Evolutionary conservation across 2,888 invertebrate genomes (phyloP), one percentile per base, ranked within the genome.

Genomic region (Caenorhabditis sp.): DNA sequence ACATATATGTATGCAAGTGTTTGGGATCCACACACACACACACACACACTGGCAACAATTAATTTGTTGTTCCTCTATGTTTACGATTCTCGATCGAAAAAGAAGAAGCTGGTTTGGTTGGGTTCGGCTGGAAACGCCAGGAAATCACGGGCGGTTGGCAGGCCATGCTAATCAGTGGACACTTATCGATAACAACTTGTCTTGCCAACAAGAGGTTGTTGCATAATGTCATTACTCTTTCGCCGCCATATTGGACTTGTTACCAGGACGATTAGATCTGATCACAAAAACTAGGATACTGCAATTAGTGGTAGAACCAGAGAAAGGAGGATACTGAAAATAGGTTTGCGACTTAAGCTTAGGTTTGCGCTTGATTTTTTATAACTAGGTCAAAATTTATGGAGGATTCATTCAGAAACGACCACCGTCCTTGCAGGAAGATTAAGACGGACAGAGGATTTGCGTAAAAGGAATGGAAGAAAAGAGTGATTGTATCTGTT

Each of bases 401-500:
- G 35, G 35, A 35, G 35, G 27, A 27, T 48, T 48, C 17, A 48
- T 27, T n/a, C 24, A 37, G 55, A 45, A 32, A 17, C 37, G 39
- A 35, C 46, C 43, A 48, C 30, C 24, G 39, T 39, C 27, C 32
- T 37, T 20, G 55, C 22, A 45, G 46, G 43, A 37, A 65, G 55
- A 63, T 63, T 65, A 55, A 55, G 39, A 56, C 24, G 46, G 27
- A 46, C 24, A 26, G 65, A 55, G 63, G 53, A 63, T 63, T 65
- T 65, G 55, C 48, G 55, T 55, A 13, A 30, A 55, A 55, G 50
- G 66, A 35, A n/a, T n/a, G 27, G 43, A 24, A 39, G 41, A 6
- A 46, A 41, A 35, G 35, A 56, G 61, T 71, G 70, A 62, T 61
- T 71, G 70, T 50, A 71, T 71, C 70, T 71, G 30, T 71, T 46